Evolutionary conservation across 2,888 invertebrate species (phyloP), one percentile per base, ranked within the genome.

Genomic region (Melanotus villosus): DNA sequence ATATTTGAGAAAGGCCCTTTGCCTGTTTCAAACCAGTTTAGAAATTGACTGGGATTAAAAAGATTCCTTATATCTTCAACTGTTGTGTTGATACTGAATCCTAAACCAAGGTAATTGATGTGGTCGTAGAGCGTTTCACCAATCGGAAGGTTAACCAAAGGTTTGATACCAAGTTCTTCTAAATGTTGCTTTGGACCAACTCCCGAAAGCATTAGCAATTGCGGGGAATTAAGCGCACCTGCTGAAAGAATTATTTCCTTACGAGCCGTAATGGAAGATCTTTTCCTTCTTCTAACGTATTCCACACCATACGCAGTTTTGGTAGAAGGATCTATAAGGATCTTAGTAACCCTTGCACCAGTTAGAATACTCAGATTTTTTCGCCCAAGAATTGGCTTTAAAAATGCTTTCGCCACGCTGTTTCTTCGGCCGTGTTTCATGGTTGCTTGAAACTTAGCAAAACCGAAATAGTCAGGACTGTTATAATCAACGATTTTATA

Each of bases 151-250:
- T 93, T 87, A 73, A 88, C 83, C 41, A 92, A 81, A 0, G 90
- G 87, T 0, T 88, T 85, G 70, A 93, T 91, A 14, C 86, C 86
- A 1, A 90, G 79, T 1, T 88, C 83, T 69, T 87, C 78, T 57
- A 92, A 80, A 73, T 91, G 90, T 2, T 87, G 82, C 70, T 81
- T 85, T 0, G 91, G 91, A 0, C 91, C 91, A n/a, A 92, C 82
- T 2, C 91, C 91, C 0, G 90, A 90, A 1, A 91, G 82, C 89
- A 91, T 89, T 14, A 91, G 77, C 9, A 96, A 80, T 82, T 96
- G 94, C 0, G 95, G 93, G 0, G 93, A 91, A 82, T 93, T 93
- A 72, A 96, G 90, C 0, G 94, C 90, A 0, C 95, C 90, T 43
- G 87, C 90, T 75, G 88, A 87, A 21, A 90, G 76, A 68, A 90